A percentile compares a stretch with the other conserved stretches of the same genome.
These are phyloP conservation scores for Suillia variegata DNA, from an alignment of 2,888 invertebrate species.

Conservation along the genomic window DNA sequence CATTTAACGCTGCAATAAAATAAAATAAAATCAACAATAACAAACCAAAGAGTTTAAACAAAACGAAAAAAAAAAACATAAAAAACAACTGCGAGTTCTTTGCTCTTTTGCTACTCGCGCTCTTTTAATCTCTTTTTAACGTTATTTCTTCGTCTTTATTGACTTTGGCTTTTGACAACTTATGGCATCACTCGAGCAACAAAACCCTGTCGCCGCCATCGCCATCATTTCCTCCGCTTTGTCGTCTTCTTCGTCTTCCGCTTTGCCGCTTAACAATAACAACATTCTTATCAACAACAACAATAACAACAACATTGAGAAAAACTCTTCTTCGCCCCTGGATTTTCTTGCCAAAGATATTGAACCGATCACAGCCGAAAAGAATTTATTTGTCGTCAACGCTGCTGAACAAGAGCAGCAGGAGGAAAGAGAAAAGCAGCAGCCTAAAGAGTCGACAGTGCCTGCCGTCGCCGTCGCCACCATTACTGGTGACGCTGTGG, in stretches of 20 bases:
- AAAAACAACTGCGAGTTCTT: neutral
- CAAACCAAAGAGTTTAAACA: slow-evolving; percentile 22
- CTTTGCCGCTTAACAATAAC: neutral
- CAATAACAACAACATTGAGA: neutral
- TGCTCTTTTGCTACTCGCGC: neutral
- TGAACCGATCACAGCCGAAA: neutral
- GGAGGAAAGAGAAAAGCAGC: neutral
- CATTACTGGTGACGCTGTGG: slow-evolving; percentile 24
- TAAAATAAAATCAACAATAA: slow-evolving; percentile 11
- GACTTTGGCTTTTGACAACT: too few relatives aligned
- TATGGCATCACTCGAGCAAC: slow-evolving; percentile 46
- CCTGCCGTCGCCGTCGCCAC: neutral
- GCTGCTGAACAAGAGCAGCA: too few relatives aligned
- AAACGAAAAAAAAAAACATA: neutral
- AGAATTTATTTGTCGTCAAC: too few relatives aligned
- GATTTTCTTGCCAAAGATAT: neutral
- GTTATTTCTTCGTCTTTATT: too few relatives aligned
- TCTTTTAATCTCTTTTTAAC: too few relatives aligned
- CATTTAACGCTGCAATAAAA: slow-evolving; percentile 5
- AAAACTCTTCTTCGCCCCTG: neutral
- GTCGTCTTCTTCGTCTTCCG: slow-evolving; percentile 3
- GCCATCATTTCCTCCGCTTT: slow-evolving; percentile 25
- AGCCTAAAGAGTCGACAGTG: too few relatives aligned
- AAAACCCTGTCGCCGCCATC: too few relatives aligned
- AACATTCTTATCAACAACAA: too few relatives aligned